Evolutionary conservation across 2,888 invertebrate genomes (phyloP).

Genomic region (Drosophila algonquin): DNA sequence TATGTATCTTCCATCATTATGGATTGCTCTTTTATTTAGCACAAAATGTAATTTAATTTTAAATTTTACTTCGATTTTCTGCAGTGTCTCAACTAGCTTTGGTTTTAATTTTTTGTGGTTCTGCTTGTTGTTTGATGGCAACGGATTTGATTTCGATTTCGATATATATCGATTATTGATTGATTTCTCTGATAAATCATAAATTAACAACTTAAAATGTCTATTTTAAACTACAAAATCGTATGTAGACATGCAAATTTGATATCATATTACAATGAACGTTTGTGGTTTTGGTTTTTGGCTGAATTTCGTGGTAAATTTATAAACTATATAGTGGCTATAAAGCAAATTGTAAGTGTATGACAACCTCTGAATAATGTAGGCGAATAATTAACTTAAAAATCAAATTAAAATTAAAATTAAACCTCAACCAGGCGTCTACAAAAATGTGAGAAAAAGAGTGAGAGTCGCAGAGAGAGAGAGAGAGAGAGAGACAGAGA

Average conservation of each 20-base stretch:
- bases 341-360: slow-evolving; percentile 31
- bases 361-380: slow-evolving; percentile 30
- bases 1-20: slow-evolving; percentile 1
- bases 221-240: slow-evolving; percentile 35
- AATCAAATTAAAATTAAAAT: slow-evolving; percentile 25
- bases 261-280: slow-evolving; percentile 63
- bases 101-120: slow-evolving; percentile 26
- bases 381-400: slow-evolving; percentile 32
- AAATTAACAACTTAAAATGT: slow-evolving; percentile 28
- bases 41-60: slow-evolving; percentile 5
- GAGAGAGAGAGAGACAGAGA: slow-evolving; percentile 9
- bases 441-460: slow-evolving; percentile 28
- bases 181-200: slow-evolving; percentile 31
- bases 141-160: slow-evolving; percentile 13
- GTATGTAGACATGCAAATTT: slow-evolving; percentile 59
- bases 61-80: slow-evolving; percentile 34
- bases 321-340: slow-evolving; percentile 7
- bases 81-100: slow-evolving; percentile 83
- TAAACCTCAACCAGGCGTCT: slow-evolving; percentile 56
- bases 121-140: slow-evolving; percentile 49
- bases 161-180: slow-evolving; percentile 11
- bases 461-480: slow-evolving; percentile 36
- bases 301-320: slow-evolving; percentile 5
- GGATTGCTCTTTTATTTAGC: slow-evolving; percentile 6
- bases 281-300: slow-evolving; percentile 38